These are phyloP conservation scores for Oryzias sinensis DNA, from an alignment of 2,797 vertebrate species.

Conservation along the genomic window DNA sequence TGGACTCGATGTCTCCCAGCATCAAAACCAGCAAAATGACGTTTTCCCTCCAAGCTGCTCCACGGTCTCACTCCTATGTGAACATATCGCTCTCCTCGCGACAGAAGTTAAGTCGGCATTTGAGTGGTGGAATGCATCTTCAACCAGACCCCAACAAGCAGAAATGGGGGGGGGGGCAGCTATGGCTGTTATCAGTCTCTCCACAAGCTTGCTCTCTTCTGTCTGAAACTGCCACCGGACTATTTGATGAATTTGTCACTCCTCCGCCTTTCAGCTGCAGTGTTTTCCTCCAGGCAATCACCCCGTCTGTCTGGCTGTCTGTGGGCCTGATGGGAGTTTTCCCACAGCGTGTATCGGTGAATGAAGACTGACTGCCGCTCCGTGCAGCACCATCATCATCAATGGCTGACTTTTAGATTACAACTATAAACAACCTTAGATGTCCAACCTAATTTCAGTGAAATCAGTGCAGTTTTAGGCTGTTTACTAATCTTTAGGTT, in stretches of 20 bases:
- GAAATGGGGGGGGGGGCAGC: slow-evolving; percentile 45
- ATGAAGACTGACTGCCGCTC: slow-evolving; percentile 30
- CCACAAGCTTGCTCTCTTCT: slow-evolving; percentile 30
- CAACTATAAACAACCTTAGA: too few relatives aligned
- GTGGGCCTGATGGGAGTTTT: slow-evolving; percentile 23
- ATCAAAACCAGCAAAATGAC: slow-evolving; percentile 5
- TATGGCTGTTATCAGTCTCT: slow-evolving; percentile 59
- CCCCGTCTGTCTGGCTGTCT: background rate
- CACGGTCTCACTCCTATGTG: slow-evolving; percentile 14
- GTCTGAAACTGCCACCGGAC: slow-evolving; percentile 34
- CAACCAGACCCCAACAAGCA: slow-evolving; percentile 3
- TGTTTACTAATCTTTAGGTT: too few relatives aligned
- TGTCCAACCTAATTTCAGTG: too few relatives aligned
- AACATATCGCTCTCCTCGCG: slow-evolving; percentile 26
- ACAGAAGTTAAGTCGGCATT: slow-evolving; percentile 41
- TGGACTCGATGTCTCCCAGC: slow-evolving; percentile 8
- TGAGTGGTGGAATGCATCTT: slow-evolving; percentile 9
- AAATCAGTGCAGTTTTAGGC: too few relatives aligned
- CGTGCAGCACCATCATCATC: slow-evolving; percentile 16
- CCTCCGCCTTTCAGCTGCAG: slow-evolving; percentile 61
- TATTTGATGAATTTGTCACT: slow-evolving; percentile 58
- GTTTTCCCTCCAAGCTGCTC: background rate
- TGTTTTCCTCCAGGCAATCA: slow-evolving; percentile 41
- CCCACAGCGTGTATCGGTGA: slow-evolving; percentile 28
- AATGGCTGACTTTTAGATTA: slow-evolving; percentile 7